Evolutionary conservation across 2,888 invertebrate species (phyloP), one percentile per base, ranked within the genome.

Genomic region (Melangyna quadrimaculata): DNA sequence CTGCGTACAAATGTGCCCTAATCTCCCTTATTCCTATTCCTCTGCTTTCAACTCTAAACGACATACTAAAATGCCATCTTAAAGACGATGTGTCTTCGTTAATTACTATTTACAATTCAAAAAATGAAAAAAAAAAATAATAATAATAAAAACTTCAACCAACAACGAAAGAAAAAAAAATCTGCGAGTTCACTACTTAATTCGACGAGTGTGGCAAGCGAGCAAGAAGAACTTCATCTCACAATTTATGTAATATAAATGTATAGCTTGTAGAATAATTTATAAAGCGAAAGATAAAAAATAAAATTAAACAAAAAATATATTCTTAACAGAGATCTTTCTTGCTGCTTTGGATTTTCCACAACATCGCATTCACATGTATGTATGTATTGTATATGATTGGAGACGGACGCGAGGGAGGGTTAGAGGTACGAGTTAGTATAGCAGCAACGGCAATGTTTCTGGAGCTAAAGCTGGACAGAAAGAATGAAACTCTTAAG

Each of bases 21-120:
- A 17, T 63, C 43, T 43, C 40, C n/a, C 40, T 43, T 59, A 59
- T 10, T 17, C n/a, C n/a, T n/a, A 5, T 29, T 71, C 29, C 32
- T 57, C 6, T 29, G 67, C 51, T 17, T 45, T 43, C 61, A n/a
- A 17, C 63, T 61, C 67, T 72, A 72, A 84, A 86, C 72, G 77
- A 72, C 77, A 69, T 77, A 57, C 72, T 81, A 81, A 86, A 81
- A 86, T 81, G 63, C 77, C 81, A 78, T 73, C 77, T 86, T 86
- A 77, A 86, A 86, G 69, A 86, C 86, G 81, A 86, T 81, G 86
- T 86, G 81, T 86, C 86, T 86, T 86, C 86, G 61, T 86, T 86
- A 81, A 86, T 86, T 86, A 81, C 86, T 86, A 81, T 86, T 86
- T 86, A 86, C 86, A 77, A 86, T 86, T 86, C 55, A 59, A 55